These are phyloP conservation scores for Tragelaphus scriptus DNA, from an alignment of 2,113 vertebrate species.

Conservation along the genomic window DNA sequence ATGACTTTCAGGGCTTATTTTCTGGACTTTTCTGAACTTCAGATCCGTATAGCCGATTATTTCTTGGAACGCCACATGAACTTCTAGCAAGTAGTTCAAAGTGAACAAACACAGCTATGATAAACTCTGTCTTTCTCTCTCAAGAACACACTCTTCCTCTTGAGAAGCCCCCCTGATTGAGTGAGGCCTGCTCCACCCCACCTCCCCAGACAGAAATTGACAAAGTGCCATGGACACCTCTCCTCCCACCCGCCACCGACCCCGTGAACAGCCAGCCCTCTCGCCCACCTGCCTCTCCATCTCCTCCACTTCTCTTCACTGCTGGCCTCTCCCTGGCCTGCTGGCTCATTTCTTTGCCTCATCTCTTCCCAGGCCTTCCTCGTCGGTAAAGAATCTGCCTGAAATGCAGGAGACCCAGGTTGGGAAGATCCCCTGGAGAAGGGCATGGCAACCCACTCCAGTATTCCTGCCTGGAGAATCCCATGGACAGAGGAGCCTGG, in stretches of 20 bases:
- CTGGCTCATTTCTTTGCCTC: rapidly evolving
- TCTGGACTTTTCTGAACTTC: neutral
- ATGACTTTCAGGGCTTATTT: neutral
- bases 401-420: neutral
- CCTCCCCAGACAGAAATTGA: rapidly evolving
- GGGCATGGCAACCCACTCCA: too few relatives aligned
- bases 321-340: too few relatives aligned
- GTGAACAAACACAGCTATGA: neutral
- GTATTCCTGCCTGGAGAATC: too few relatives aligned
- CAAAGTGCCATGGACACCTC: rapidly evolving
- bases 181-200: rapidly evolving
- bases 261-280: rapidly evolving
- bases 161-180: neutral
- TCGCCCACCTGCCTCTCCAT: too few relatives aligned
- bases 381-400: neutral
- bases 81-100: neutral
- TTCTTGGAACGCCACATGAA: neutral
- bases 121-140: neutral
- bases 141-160: rapidly evolving
- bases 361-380: neutral
- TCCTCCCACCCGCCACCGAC: rapidly evolving
- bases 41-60: neutral
- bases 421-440: neutral
- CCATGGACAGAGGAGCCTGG: too few relatives aligned
- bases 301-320: neutral